Evolutionary conservation across 2,888 invertebrate genomes (phyloP), one percentile per base, ranked within the genome.

Genomic region (Prostheceraeus crozeri): DNA sequence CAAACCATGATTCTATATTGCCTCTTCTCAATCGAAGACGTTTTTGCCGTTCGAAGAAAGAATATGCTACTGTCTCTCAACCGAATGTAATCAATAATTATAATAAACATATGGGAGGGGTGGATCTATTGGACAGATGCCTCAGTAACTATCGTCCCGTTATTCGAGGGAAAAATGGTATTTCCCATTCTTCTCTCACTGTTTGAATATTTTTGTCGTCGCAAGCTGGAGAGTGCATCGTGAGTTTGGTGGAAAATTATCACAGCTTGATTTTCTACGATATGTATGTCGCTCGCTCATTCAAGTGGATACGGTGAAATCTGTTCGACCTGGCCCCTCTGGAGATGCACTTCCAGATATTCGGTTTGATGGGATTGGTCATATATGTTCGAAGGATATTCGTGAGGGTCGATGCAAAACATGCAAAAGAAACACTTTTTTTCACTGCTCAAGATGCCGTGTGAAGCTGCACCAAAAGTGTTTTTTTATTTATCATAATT

Each of bases 21-120:
- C 54, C 54, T 48, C n/a, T 54, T n/a, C n/a, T 8, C 4, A n/a
- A 46, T 14, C n/a, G 6, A 35, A 30, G 3, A 40, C 6, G 54
- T 6, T 54, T 54, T 35, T 54, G 31, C 19, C 4, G 19, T 33
- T 33, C 14, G 11, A 33, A 54, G 19, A 11, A 46, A 54, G n/a
- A 40, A 35, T 16, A 46, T 4, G 19, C 33, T 10, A 8, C 4
- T 30, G 28, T 54, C 33, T 21, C 4, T 11, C 54, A 54, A 16
- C 45, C 40, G 3, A 54, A 54, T 6, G 4, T 54, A 11, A 54
- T 54, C 54, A 54, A 40, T 11, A 40, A 6, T 16, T 54, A 54
- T 25, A 54, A 54, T 46, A 46, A 54, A 8, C n/a, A 54, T 8
- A 46, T 54, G 48, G 54, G 45, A 10, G 40, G 54, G 33, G 54